A percentile compares a stretch with the other conserved stretches of the same genome.
Conservation (phyloP, 2,797 vertebrate species). For the Margarornis squamiger region DNA sequence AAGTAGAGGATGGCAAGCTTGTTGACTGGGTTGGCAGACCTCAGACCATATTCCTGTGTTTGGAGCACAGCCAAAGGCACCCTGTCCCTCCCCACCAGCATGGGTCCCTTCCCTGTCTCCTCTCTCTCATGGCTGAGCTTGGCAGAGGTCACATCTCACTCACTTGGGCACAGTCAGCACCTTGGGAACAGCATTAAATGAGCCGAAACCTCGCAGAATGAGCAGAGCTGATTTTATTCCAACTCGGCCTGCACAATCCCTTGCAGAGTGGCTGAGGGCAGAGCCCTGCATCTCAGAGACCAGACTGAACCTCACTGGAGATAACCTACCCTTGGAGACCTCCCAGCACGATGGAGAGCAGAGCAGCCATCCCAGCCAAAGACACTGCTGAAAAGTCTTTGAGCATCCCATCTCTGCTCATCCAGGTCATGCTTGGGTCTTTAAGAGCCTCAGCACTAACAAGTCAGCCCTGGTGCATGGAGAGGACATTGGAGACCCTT, state of each 20-base stretch:
- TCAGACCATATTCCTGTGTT: fast-evolving
- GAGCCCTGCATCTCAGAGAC: background rate
- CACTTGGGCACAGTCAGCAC: background rate
- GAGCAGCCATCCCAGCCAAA: background rate
- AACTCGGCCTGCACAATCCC: background rate
- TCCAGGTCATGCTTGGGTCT: background rate
- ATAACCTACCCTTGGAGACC: background rate
- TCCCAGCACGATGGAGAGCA: background rate
- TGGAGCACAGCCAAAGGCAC: background rate
- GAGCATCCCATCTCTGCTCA: background rate
- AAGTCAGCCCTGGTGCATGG: background rate
- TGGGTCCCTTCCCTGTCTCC: background rate
- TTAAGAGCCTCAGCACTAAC: background rate
- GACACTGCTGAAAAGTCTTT: background rate
- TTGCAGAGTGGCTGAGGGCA: background rate
- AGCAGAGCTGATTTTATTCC: background rate
- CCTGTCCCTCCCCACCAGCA: background rate
- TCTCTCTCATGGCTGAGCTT: background rate
- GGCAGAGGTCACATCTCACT: background rate
- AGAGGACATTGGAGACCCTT: background rate
- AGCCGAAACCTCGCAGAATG: background rate
- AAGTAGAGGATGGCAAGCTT: background rate
- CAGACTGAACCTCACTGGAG: fast-evolving
- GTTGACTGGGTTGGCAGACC: fast-evolving
- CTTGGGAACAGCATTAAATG: background rate